A percentile compares a stretch with the other conserved stretches of the same genome.
phyloP scores from a whole-genome alignment of 2,888 invertebrate species.

The Heteromurus nitidus region DNA sequence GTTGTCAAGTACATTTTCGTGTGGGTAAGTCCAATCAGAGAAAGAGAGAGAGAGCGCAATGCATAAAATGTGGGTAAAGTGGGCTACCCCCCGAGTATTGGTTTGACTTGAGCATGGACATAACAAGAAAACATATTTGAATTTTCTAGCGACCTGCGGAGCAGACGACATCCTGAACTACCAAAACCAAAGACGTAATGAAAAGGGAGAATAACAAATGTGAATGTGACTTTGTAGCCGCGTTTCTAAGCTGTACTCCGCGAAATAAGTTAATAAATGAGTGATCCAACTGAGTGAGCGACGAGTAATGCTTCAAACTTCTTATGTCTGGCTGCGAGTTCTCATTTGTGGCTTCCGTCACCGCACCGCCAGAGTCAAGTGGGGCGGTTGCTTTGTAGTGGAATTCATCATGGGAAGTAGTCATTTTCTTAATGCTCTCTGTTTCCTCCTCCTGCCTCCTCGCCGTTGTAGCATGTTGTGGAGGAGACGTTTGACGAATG shows the following conservation, averaged over 20 bases:
- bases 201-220: too few relatives aligned
- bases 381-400: background rate
- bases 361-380: background rate
- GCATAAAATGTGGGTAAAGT: too few relatives aligned
- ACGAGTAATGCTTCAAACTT: conserved; percentile 24
- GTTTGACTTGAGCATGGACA: too few relatives aligned
- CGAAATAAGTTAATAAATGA: conserved; percentile 51
- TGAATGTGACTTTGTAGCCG: too few relatives aligned
- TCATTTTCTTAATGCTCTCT: conserved; percentile 38
- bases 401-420: conserved; percentile 16
- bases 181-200: too few relatives aligned
- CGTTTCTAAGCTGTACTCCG: conserved; percentile 25
- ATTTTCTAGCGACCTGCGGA: too few relatives aligned
- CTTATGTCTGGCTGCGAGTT: background rate
- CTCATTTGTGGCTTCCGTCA: background rate
- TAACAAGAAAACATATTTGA: too few relatives aligned
- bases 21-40: conserved; percentile 59
- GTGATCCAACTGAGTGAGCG: conserved; percentile 49
- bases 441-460: background rate
- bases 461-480: background rate
- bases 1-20: conserved; percentile 69
- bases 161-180: too few relatives aligned
- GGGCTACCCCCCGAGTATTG: too few relatives aligned
- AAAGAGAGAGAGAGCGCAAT: too few relatives aligned
- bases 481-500: conserved; percentile 7